Evolutionary conservation across 2,888 invertebrate genomes (phyloP), one percentile per base, ranked within the genome.

Genomic region (Ichneumoninae sp.): DNA sequence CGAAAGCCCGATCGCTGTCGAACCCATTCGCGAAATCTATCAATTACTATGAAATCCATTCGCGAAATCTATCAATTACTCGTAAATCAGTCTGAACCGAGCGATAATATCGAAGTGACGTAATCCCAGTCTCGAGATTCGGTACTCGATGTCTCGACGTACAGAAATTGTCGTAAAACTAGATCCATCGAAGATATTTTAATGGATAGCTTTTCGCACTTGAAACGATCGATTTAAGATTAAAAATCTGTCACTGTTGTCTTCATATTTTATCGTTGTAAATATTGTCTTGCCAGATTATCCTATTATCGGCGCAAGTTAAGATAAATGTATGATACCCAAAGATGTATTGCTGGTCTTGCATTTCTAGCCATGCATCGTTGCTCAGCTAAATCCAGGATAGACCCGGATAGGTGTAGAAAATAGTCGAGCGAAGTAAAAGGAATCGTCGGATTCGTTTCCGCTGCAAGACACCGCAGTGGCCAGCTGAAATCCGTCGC

Each of bases 1-100:
- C 52, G 36, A 52, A 81, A 76, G 33, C 36, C 26, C 8, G 36
- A 75, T 13, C 47, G 62, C 75, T 33, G 50, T 75, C 65, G 65
- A 52, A 65, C 52, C 26, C 33, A 76, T 76, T 76, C 33, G 66
- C 40, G 1, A 66, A 66, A 66, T 76, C 19, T 19, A 19, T 19
- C 19, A 19, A 19, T 19, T 19, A 19, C 19, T 19, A 33, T 36
- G 36, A 30, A 76, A 76, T 76, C 66, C 33, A 76, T 76, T 76
- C 19, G 66, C 40, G 1, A 66, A 66, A 66, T 76, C 76, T 76
- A 36, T 66, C 66, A 66, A 40, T 66, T 44, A 22, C 40, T 19
- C 19, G 19, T 66, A 66, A 66, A 50, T 62, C 62, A 33, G n/a
- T 16, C 30, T 16, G 1, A 30, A 6, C 16, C 33, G 62, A 33